Percentiles rank a stretch among this genome's conserved stretches.
Evolutionary conservation across 2,113 vertebrate species (phyloP).

Genomic region (Amblyornis subalaris): DNA sequence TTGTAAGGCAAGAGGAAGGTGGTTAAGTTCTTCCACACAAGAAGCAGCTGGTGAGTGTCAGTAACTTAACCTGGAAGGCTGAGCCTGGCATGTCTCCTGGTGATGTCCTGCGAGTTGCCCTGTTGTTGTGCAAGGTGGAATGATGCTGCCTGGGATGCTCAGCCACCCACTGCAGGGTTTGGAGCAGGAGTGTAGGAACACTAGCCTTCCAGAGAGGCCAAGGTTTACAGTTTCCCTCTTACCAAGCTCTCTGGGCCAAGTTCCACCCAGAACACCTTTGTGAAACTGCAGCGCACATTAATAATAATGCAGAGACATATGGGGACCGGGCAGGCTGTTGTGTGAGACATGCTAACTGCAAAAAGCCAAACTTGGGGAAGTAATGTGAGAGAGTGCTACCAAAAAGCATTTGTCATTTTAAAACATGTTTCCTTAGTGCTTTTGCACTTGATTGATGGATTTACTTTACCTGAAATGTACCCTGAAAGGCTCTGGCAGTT

Average conservation of each 20-base stretch:
- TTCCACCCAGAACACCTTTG: neutral
- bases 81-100: neutral
- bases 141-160: rapidly evolving
- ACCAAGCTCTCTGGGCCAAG: neutral
- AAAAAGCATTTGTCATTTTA: neutral
- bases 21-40: neutral
- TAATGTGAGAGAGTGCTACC: neutral
- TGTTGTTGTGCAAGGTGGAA: rapidly evolving
- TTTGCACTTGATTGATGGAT: neutral
- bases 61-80: neutral
- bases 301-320: neutral
- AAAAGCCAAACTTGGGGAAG: neutral
- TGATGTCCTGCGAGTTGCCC: rapidly evolving
- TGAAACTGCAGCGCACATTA: neutral
- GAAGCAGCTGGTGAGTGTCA: neutral
- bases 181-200: neutral
- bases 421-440: neutral
- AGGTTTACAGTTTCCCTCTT: neutral
- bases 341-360: neutral
- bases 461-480: neutral
- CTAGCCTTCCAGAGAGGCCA: neutral
- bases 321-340: neutral
- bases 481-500: neutral
- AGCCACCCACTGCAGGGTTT: neutral
- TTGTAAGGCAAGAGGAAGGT: neutral